Conservation (phyloP, 2,888 invertebrate species). For the Glaucopsyche alexis region DNA sequence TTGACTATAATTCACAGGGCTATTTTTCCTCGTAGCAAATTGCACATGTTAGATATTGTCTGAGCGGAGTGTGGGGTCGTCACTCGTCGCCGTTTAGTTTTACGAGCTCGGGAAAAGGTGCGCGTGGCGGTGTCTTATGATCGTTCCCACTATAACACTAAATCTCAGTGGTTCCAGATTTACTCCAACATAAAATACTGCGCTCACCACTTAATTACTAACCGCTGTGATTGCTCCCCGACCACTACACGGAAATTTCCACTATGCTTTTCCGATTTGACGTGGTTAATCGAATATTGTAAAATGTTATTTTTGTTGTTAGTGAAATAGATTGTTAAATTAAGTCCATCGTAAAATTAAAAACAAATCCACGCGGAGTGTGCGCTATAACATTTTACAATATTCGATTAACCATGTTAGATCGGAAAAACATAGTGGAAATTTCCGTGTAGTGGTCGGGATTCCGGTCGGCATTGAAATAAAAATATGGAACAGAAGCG, state of each 20-base stretch:
- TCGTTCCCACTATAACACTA: constrained; percentile 69
- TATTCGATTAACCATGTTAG: too few species aligned
- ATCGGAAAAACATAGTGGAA: background rate
- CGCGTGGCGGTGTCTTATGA: constrained; percentile 39
- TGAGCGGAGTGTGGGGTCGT: constrained; percentile 3
- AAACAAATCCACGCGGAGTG: background rate
- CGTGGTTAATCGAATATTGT: too few species aligned
- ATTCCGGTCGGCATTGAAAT: too few species aligned
- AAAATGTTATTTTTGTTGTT: background rate
- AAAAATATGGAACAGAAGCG: background rate
- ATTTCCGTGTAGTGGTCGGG: constrained; percentile 43
- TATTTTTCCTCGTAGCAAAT: constrained; percentile 5
- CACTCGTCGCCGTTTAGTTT: constrained; percentile 10
- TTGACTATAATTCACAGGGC: background rate
- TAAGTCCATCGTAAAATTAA: background rate
- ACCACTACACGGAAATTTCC: constrained; percentile 42
- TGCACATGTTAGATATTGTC: constrained; percentile 14
- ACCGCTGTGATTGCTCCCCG: constrained; percentile 62
- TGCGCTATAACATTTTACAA: too few species aligned
- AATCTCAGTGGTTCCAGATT: constrained; percentile 71
- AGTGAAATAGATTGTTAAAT: background rate
- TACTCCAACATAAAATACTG: constrained; percentile 52
- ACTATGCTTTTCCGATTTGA: background rate
- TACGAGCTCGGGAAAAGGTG: constrained; percentile 21
- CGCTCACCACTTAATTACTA: constrained; percentile 67